Conservation (phyloP, 2,797 vertebrate species). For the Protosalanx chinensis region DNA sequence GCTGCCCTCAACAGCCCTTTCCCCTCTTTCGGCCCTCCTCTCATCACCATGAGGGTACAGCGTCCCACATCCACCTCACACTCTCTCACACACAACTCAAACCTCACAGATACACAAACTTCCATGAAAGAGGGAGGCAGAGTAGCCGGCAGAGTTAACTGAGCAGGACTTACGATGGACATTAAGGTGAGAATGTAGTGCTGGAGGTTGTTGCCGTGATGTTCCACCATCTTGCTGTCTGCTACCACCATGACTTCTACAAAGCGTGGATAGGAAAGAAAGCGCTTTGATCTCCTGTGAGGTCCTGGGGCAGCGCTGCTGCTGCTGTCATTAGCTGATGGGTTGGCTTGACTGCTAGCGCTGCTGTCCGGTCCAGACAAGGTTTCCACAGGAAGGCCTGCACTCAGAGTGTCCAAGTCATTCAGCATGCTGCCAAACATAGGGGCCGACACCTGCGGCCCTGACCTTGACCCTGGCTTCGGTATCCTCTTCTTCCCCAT, state of each 20-base stretch:
- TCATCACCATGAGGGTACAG: constrained; percentile 24
- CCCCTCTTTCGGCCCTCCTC: constrained; percentile 40
- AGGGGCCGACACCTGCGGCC: constrained; percentile 27
- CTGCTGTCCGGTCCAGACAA: constrained; percentile 61
- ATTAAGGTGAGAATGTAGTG: constrained; percentile 96
- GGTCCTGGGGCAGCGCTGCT: constrained; percentile 71
- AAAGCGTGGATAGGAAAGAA: constrained; percentile 96
- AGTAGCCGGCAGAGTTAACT: neutral
- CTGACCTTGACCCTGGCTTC: constrained; percentile 36
- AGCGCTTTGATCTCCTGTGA: constrained; percentile 90
- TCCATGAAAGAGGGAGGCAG: constrained; percentile 1
- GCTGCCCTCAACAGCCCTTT: constrained; percentile 58
- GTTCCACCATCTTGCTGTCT: constrained; percentile 96
- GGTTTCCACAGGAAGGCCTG: constrained; percentile 63
- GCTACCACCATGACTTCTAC: constrained; percentile 99
- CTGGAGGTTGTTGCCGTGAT: constrained; percentile 93
- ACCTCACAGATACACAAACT: neutral
- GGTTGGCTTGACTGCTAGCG: constrained; percentile 44
- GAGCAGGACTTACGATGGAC: constrained; percentile 91
- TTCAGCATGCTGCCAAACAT: constrained; percentile 64
- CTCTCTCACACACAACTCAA: neutral
- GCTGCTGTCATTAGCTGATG: constrained; percentile 60
- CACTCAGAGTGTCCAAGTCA: constrained; percentile 75
- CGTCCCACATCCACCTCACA: neutral
- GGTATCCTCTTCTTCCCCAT: constrained; percentile 62